A percentile compares a stretch with the other conserved stretches of the same genome.
phyloP scores from a whole-genome alignment of 2,113 vertebrate genomes.

The Sander lucioperca region DNA sequence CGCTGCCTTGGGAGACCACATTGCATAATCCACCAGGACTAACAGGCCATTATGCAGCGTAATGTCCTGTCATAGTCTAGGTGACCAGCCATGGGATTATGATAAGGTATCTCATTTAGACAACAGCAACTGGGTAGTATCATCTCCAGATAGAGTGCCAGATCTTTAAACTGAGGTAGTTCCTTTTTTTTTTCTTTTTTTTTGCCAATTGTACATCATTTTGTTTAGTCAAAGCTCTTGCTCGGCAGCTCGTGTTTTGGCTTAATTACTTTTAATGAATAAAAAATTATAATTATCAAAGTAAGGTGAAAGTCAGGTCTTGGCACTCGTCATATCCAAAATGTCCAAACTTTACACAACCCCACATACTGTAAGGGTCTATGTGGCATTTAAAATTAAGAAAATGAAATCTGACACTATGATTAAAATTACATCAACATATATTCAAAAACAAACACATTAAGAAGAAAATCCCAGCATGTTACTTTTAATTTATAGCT shows the following conservation, averaged over 20 bases:
- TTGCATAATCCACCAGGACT: slow-evolving; percentile 68
- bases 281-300: too few species aligned
- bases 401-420: not conserved
- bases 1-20: slow-evolving; percentile 42
- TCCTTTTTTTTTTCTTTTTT: too few species aligned
- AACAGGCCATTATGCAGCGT: slow-evolving; percentile 60
- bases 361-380: not conserved
- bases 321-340: not conserved
- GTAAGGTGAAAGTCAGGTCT: not conserved
- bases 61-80: slow-evolving; percentile 55
- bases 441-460: too few species aligned
- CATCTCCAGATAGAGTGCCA: slow-evolving; percentile 11
- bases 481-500: not conserved
- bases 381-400: not conserved
- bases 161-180: too few species aligned
- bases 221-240: too few species aligned
- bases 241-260: too few species aligned
- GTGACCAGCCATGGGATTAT: slow-evolving; percentile 51
- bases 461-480: not conserved
- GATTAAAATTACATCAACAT: too few species aligned
- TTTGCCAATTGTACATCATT: too few species aligned
- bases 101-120: slow-evolving; percentile 51
- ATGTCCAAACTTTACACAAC: not conserved
- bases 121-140: slow-evolving; percentile 13
- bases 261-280: too few species aligned